These are phyloP conservation scores for Cyrtonyx montezumae DNA, from an alignment of 2,113 vertebrate genomes.

Conservation along the genomic window DNA sequence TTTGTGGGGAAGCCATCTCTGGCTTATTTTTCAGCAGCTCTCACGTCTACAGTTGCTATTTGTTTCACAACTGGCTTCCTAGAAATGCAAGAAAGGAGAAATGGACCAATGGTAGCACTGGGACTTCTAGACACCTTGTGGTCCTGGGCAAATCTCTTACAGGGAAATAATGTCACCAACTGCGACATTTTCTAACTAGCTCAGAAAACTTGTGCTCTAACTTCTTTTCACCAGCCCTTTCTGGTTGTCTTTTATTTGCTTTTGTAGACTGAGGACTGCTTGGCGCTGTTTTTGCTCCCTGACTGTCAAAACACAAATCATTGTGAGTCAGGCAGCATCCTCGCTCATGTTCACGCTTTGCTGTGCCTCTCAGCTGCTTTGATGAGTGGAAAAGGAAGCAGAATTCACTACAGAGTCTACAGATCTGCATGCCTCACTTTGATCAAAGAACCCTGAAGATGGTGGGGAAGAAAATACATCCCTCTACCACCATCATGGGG, in stretches of 20 bases:
- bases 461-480: background rate
- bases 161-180: background rate
- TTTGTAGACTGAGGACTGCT: background rate
- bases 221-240: background rate
- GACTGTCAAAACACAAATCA: background rate
- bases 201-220: background rate
- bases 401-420: background rate
- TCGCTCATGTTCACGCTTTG: background rate
- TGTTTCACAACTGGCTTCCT: background rate
- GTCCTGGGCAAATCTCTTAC: background rate
- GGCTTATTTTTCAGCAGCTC: background rate
- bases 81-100: background rate
- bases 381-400: background rate
- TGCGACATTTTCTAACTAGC: constrained; percentile 1
- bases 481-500: background rate
- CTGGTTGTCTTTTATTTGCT: background rate
- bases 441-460: background rate
- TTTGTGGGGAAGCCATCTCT: background rate
- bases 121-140: background rate
- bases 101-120: background rate
- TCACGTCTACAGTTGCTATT: background rate
- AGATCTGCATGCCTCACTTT: background rate
- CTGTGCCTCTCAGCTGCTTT: background rate
- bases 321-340: background rate
- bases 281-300: background rate